Percentiles rank a stretch among this genome's conserved stretches.
Evolutionary conservation across 2,888 invertebrate genomes (phyloP).

Genomic region (Caenorhabditis drosophilae): DNA sequence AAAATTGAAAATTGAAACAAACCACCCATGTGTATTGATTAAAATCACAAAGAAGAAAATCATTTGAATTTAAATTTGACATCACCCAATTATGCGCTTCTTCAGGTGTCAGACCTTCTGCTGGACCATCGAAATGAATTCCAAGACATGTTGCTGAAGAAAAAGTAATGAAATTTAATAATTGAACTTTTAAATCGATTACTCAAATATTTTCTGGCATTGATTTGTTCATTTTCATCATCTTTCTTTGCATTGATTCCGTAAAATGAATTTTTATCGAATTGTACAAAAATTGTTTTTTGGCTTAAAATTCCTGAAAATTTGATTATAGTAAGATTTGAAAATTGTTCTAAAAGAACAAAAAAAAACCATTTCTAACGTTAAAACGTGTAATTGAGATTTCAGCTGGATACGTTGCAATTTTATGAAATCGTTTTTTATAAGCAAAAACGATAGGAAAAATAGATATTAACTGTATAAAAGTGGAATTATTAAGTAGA

Average conservation of each 20-base stretch:
- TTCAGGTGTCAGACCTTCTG: background rate
- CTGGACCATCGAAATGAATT: background rate
- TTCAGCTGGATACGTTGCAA: constrained; percentile 14
- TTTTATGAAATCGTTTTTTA: background rate
- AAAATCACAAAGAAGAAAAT: constrained; percentile 5
- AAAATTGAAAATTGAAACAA: background rate
- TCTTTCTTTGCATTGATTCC: too few relatives aligned
- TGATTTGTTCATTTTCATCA: too few relatives aligned
- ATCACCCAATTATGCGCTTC: constrained; percentile 10
- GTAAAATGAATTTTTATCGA: background rate
- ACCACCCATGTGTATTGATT: constrained; percentile 12
- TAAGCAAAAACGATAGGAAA: constrained; percentile 6
- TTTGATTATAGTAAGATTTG: background rate
- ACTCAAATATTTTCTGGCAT: too few relatives aligned
- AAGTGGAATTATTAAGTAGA: background rate
- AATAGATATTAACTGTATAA: constrained; percentile 6
- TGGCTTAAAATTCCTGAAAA: too few relatives aligned
- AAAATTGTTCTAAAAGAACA: background rate
- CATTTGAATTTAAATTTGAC: background rate
- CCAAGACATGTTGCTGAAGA: constrained; percentile 4
- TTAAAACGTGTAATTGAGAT: constrained; percentile 11
- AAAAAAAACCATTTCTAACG: constrained; percentile 5
- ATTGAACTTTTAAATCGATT: too few relatives aligned
- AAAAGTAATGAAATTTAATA: too few relatives aligned
- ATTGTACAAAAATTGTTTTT: constrained; percentile 1